These are phyloP conservation scores for Nesogale talazaci DNA, from an alignment of 2,113 vertebrate genomes.

Conservation along the genomic window DNA sequence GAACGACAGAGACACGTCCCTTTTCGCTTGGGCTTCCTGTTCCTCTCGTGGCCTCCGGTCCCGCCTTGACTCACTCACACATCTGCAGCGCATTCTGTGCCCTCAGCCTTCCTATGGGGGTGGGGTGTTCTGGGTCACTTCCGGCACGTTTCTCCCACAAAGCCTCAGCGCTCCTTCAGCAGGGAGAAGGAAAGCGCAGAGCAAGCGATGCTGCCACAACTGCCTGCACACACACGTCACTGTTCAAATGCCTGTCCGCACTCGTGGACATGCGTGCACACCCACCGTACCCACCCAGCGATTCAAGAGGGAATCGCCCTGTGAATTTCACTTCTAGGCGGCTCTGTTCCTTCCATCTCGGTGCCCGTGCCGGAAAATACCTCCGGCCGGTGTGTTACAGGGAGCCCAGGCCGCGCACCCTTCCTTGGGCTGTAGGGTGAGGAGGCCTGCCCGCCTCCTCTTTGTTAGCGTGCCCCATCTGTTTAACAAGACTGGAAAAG, in stretches of 20 bases:
- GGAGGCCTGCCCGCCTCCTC: conserved; percentile 39
- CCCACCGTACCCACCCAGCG: no score
- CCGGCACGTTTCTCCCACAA: conserved; percentile 19
- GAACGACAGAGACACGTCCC: not conserved
- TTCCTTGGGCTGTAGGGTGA: conserved; percentile 41
- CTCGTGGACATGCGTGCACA: not conserved
- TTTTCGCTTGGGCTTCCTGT: not conserved
- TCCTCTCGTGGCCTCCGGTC: not conserved
- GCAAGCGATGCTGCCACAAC: not conserved
- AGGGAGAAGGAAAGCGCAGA: conserved; percentile 44
- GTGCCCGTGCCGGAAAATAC: conserved; percentile 49
- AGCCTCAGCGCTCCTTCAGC: conserved; percentile 37
- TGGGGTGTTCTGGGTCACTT: conserved; percentile 14
- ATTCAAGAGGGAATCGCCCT: not conserved
- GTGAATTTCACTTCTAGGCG: conserved; percentile 37
- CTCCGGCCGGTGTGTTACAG: conserved; percentile 34
- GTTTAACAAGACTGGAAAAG: conserved; percentile 60
- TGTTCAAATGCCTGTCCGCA: not conserved
- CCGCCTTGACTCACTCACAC: not conserved
- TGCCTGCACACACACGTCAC: not conserved
- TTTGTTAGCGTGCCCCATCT: conserved; percentile 69
- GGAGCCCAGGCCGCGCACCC: conserved; percentile 46
- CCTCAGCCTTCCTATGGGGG: conserved; percentile 7
- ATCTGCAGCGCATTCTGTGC: not conserved
- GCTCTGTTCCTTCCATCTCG: conserved; percentile 43